A percentile compares a stretch with the other conserved stretches of the same genome.
phyloP scores from a whole-genome alignment of 2,888 invertebrate genomes.

The Noctua janthe region DNA sequence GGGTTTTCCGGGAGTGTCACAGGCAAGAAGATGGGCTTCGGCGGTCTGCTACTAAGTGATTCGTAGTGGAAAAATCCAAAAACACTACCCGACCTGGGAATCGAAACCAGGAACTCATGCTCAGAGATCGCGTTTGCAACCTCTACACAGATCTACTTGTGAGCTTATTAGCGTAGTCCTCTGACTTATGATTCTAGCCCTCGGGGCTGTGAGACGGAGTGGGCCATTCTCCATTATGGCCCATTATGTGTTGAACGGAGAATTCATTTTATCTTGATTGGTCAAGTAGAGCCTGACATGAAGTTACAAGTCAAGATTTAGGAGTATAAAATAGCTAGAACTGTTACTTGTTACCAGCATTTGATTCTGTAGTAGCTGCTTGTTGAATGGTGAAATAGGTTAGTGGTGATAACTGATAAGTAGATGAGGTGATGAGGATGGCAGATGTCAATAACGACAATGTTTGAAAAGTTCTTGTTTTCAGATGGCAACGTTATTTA shows the following conservation, averaged over 20 bases:
- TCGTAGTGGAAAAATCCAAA: too few species aligned
- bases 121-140: background rate
- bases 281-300: background rate
- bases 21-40: too few species aligned
- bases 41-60: too few species aligned
- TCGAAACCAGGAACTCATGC: too few species aligned
- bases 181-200: too few species aligned
- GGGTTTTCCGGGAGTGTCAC: too few species aligned
- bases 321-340: background rate
- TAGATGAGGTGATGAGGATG: background rate
- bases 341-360: background rate
- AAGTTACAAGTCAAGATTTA: background rate
- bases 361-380: background rate
- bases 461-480: background rate
- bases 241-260: background rate
- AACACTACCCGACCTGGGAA: too few species aligned
- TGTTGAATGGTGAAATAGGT: background rate
- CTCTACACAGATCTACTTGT: background rate
- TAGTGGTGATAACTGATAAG: background rate
- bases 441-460: background rate
- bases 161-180: too few species aligned
- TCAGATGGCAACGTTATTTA: background rate
- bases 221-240: background rate
- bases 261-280: background rate
- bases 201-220: too few species aligned